These are phyloP conservation scores for Puffinus mauretanicus DNA, from an alignment of 2,113 vertebrate genomes.

Conservation along the genomic window DNA sequence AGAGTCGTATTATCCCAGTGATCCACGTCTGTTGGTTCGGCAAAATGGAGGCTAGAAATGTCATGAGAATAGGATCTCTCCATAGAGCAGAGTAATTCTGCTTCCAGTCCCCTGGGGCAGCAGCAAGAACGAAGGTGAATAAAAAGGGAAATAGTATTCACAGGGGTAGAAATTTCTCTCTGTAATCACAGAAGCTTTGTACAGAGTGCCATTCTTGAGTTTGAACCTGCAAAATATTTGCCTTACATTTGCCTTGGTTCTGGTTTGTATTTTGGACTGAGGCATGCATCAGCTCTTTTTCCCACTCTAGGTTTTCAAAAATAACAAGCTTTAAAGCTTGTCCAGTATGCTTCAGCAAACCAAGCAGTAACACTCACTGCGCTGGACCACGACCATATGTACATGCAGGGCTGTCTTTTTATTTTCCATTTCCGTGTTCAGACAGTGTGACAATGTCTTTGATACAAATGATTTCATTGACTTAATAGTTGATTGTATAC, in stretches of 20 bases:
- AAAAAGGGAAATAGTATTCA: not conserved
- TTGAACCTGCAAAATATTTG: not conserved
- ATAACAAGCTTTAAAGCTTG: not conserved
- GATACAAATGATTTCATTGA: slow-evolving; percentile 59
- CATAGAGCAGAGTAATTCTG: not conserved
- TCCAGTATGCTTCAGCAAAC: not conserved
- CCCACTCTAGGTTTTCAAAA: not conserved
- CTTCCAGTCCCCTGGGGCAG: not conserved
- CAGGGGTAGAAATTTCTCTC: not conserved
- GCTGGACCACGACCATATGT: slow-evolving; percentile 14
- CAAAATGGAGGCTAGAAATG: not conserved
- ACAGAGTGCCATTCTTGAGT: not conserved
- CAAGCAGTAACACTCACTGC: not conserved
- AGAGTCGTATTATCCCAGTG: not conserved
- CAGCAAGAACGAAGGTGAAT: not conserved
- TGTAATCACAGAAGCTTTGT: not conserved
- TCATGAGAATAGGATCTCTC: not conserved
- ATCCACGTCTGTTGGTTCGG: not conserved
- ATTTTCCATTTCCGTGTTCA: not conserved
- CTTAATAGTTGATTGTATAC: slow-evolving; percentile 40
- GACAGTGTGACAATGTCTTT: slow-evolving; percentile 20
- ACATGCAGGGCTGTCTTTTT: not conserved
- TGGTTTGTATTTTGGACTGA: not conserved
- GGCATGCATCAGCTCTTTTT: not conserved
- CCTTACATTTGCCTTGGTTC: not conserved